Evolutionary conservation across 1,140 invertebrate species (phyloP).

Genomic region (Aphelinus certus): DNA sequence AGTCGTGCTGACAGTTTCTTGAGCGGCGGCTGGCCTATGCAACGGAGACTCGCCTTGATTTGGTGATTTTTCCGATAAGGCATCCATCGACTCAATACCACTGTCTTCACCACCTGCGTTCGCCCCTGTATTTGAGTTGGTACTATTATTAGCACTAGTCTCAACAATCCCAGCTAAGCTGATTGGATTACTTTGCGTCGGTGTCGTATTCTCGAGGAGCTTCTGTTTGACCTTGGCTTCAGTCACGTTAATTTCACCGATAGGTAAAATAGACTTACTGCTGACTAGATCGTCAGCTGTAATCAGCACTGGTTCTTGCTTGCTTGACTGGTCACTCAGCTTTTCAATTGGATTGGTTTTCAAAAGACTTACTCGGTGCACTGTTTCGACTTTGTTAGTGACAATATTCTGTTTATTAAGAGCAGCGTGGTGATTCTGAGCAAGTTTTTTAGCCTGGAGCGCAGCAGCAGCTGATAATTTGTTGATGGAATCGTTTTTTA

Average conservation of each 20-base stretch:
- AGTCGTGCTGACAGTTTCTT: slow-evolving; percentile 46
- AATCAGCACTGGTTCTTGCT: slow-evolving; percentile 33
- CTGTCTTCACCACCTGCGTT: slow-evolving; percentile 82
- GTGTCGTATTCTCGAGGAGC: slow-evolving; percentile 64
- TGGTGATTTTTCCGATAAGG: slow-evolving; percentile 89
- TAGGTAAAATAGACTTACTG: slow-evolving; percentile 55
- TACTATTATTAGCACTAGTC: slow-evolving; percentile 60
- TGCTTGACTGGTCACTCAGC: slow-evolving; percentile 37
- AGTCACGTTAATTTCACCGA: slow-evolving; percentile 66
- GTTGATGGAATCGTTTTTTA: slow-evolving; percentile 46
- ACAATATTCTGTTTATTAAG: slow-evolving; percentile 44
- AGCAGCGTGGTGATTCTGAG: slow-evolving; percentile 53
- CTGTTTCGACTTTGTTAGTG: slow-evolving; percentile 46
- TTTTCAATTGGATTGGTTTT: slow-evolving; percentile 52
- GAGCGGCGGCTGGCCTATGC: slow-evolving; percentile 55
- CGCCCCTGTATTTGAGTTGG: slow-evolving; percentile 48
- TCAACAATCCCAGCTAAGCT: slow-evolving; percentile 31
- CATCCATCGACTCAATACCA: slow-evolving; percentile 93
- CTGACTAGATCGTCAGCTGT: not conserved
- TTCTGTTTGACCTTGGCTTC: slow-evolving; percentile 73
- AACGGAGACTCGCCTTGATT: slow-evolving; percentile 79
- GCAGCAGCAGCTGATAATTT: slow-evolving; percentile 52
- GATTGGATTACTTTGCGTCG: slow-evolving; percentile 6
- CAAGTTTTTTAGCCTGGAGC: slow-evolving; percentile 49
- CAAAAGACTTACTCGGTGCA: slow-evolving; percentile 56